These are phyloP conservation scores for Rapana venosa DNA, from an alignment of 2,888 invertebrate genomes.

Conservation along the genomic window DNA sequence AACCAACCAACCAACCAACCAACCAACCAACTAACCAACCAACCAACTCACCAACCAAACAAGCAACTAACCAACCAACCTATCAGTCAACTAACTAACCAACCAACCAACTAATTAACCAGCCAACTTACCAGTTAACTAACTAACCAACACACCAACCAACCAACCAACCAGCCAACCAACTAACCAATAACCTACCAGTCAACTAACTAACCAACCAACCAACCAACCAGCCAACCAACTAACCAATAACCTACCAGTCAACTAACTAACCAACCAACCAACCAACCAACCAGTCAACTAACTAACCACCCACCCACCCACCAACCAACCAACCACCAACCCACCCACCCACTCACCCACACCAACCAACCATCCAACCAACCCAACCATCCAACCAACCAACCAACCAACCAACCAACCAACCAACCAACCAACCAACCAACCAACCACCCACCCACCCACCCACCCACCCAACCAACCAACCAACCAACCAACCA, in stretches of 20 bases:
- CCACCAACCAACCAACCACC: not conserved
- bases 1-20: not conserved
- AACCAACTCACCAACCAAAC: too few species aligned
- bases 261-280: not conserved
- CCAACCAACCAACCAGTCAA: not conserved
- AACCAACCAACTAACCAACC: not conserved
- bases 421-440: not conserved
- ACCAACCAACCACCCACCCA: not conserved
- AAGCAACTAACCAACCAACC: too few species aligned
- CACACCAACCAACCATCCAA: not conserved
- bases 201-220: not conserved
- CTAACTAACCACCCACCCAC: too few species aligned
- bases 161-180: too few species aligned
- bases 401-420: slow-evolving; percentile 1
- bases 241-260: too few species aligned
- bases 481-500: too few species aligned
- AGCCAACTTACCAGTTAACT: not conserved
- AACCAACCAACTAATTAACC: not conserved
- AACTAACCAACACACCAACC: not conserved
- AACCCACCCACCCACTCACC: too few species aligned
- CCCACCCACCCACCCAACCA: not conserved
- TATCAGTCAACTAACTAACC: not conserved
- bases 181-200: not conserved
- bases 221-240: not conserved
- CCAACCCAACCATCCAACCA: too few species aligned